These are phyloP conservation scores for Trididemnum nubilum DNA, from an alignment of 23 tunicate genomes.

Conservation along the genomic window DNA sequence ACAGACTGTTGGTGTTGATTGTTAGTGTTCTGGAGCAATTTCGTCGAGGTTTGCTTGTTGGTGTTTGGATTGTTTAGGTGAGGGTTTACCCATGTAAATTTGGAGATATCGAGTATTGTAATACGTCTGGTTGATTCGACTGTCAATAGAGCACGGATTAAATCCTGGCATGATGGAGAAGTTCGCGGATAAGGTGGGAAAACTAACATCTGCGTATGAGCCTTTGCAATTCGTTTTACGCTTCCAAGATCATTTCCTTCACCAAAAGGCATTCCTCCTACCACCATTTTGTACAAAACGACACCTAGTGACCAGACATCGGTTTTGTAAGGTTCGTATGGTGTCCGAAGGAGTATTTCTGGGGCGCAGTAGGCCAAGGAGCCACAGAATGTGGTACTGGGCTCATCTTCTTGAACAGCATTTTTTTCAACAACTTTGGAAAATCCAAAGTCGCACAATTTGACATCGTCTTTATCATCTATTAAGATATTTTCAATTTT, in stretches of 20 bases:
- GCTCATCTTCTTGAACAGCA: conserved; percentile 35
- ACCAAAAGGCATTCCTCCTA: conserved; percentile 97
- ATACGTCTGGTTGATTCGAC: conserved; percentile 74
- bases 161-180: conserved; percentile 59
- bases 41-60: conserved; percentile 12
- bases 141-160: conserved; percentile 55
- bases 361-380: conserved; percentile 98
- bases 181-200: conserved; percentile 73
- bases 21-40: not conserved
- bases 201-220: conserved; percentile 66
- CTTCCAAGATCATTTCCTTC: conserved; percentile 95
- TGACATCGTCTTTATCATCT: conserved; percentile 58
- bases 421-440: conserved; percentile 61
- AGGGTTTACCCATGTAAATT: conserved; percentile 67
- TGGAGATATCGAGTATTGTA: conserved; percentile 61
- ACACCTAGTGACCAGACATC: conserved; percentile 99
- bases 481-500: conserved; percentile 93
- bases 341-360: conserved; percentile 84
- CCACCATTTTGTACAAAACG: conserved; percentile 92
- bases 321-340: conserved; percentile 90
- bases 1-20: not conserved
- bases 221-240: conserved; percentile 66
- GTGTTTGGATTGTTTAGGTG: not conserved
- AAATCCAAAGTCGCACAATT: conserved; percentile 97
- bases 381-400: conserved; percentile 85